These are phyloP conservation scores for Asarcornis scutulata DNA, from an alignment of 2,113 vertebrate species.

Conservation along the genomic window DNA sequence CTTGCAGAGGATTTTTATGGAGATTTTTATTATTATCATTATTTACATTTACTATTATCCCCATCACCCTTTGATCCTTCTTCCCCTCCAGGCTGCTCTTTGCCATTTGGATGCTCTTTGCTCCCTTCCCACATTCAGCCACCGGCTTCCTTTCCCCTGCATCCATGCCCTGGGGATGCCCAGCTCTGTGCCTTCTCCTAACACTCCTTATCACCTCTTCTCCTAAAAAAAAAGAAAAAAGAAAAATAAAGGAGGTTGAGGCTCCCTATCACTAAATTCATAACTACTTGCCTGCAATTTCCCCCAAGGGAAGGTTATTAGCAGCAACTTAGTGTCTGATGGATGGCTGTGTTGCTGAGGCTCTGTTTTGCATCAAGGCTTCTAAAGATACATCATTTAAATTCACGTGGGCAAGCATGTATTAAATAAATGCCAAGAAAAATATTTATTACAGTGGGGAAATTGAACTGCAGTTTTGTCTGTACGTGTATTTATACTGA, in stretches of 20 bases:
- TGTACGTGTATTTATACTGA: not conserved
- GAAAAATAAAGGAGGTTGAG: constrained; percentile 55
- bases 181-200: constrained; percentile 15
- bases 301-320: constrained; percentile 74
- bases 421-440: constrained; percentile 71
- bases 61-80: not conserved
- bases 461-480: not conserved
- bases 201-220: constrained; percentile 22
- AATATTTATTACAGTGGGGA: constrained; percentile 51
- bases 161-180: not conserved
- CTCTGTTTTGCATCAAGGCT: constrained; percentile 72
- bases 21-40: not conserved
- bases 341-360: constrained; percentile 59
- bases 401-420: constrained; percentile 68
- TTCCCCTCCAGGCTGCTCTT: not conserved
- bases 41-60: not conserved
- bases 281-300: constrained; percentile 73
- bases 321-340: constrained; percentile 73
- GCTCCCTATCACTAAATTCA: constrained; percentile 59
- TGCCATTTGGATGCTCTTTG: not conserved
- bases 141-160: not conserved
- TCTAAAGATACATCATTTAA: constrained; percentile 67
- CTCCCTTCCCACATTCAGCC: not conserved
- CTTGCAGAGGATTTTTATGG: not conserved
- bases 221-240: constrained; percentile 21